Evolutionary conservation across 2,888 invertebrate genomes (phyloP), one percentile per base, ranked within the genome.

Genomic region (Perizoma flavofasciatum): DNA sequence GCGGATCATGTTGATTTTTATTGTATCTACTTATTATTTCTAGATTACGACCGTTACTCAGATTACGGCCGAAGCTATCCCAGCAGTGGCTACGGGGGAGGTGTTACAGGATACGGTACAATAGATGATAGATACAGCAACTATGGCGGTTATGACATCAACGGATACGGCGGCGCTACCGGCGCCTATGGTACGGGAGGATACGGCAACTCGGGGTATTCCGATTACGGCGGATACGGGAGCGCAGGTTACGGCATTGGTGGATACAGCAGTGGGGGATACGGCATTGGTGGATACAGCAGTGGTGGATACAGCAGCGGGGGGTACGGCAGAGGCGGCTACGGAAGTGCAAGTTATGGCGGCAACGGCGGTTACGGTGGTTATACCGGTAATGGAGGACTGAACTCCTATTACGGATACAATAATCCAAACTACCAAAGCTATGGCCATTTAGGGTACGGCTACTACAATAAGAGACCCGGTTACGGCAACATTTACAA

Each of bases 381-480:
- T 3, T 93, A 93, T 66, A 91, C 93, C 57, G 94, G 94, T 70
- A 94, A 93, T 78, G 94, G 94, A 40, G 94, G 94, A 32, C 76
- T 94, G 0, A 85, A 78, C 51, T 93, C 94, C 39, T 94, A 94
- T 73, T 89, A 86, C 48, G 94, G 94, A 6, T 94, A 94, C 77
- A 93, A 90, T 76, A 93, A 89, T 74, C 93, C 93, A 0, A 79
- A 80, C 65, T 94, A 94, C 70, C 83, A 83, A 75, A 93, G 93
- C 5, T 87, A 85, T 37, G 86, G 93, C 53, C 93, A 94, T 80
- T 85, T 93, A 35, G 94, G 94, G n/a, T 93, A 92, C 68, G 94
- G 94, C 46, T 94, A 94, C 72, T 92, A 93, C 64, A 82, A 79
- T 59, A 86, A 81, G 61, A 81, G 79, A 61, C 78, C 82, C 0